These are phyloP conservation scores for Galemys pyrenaicus DNA, from an alignment of 2,113 vertebrate genomes.

Conservation along the genomic window DNA sequence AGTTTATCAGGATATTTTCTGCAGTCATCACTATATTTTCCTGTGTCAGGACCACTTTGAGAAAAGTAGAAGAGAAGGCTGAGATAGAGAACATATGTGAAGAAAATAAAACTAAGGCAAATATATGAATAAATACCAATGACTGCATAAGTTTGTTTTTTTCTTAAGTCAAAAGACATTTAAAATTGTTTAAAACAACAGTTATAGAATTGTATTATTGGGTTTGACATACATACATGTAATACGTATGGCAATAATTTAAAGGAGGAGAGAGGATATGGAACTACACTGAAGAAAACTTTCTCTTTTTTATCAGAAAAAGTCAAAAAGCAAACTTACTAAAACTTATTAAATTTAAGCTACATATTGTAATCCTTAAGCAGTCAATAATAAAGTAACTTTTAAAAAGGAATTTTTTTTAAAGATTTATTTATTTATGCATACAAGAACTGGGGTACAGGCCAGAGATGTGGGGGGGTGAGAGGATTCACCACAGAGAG, in stretches of 20 bases:
- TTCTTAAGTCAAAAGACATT: not conserved
- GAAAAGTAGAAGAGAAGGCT: not conserved
- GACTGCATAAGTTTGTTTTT: not conserved
- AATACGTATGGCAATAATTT: not conserved
- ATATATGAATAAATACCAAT: slow-evolving; percentile 7
- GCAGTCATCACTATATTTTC: not conserved
- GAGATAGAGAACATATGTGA: not conserved
- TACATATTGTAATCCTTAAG: not conserved
- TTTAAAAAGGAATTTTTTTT: not conserved
- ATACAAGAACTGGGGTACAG: too few relatives aligned
- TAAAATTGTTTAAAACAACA: not conserved
- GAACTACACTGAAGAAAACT: not conserved
- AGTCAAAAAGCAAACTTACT: not conserved
- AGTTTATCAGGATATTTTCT: not conserved
- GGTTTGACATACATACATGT: not conserved
- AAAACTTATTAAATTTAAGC: not conserved
- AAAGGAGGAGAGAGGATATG: not conserved
- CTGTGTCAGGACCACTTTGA: not conserved
- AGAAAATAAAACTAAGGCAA: slow-evolving; percentile 51
- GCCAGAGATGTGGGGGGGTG: too few relatives aligned
- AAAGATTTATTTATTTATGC: too few relatives aligned
- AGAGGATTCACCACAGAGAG: too few relatives aligned
- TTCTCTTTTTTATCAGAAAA: not conserved
- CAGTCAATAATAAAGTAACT: not conserved
- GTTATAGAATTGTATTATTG: not conserved